Evolutionary conservation across 1,140 invertebrate species (phyloP), one percentile per base, ranked within the genome.

Genomic region (Panagrolaimus sp.): DNA sequence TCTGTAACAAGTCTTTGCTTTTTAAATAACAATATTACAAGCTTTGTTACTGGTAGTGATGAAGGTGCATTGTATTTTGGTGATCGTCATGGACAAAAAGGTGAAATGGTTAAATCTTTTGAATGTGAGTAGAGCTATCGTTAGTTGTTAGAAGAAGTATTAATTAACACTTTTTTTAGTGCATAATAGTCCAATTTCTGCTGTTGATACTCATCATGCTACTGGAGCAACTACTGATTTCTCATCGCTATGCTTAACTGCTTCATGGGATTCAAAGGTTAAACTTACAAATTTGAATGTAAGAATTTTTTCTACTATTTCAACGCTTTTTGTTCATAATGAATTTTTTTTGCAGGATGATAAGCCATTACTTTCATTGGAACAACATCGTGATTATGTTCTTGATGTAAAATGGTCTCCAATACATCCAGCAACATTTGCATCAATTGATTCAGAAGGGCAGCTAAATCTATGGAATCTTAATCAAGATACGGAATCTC

Each of bases 371-470:
- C 23, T 73, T n/a, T 57, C 47, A 20, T 38, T 73, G 14, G 72
- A 74, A 20, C 72, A 72, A 47, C 92, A 98, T 83, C 96, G 94
- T 84, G 90, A 91, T 48, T 98, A 97, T 85, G 91, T 98, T 43
- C 90, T 92, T 82, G 95, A 98, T 85, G 93, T 95, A 9, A 90
- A 91, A 70, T 99, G 96, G 96, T 98, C 94, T 14, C 96, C 96
- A 13, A 89, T 91, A 61, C 92, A 99, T 87, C 96, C 96, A 1
- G 92, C 95, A 27, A 85, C 98, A 0, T 99, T 98, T 86, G 93
- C 93, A 7, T 89, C 92, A 76, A 93, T 93, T 11, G 94, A 98
- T 85, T 23, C 74, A 66, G 20, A 43, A 43, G 42, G 63, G 8
- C 63, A 74, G 68, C 45, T 77, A 13, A 72, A 76, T 57, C 57